These are phyloP conservation scores for Eurypyga helias DNA, from an alignment of 2,113 vertebrate genomes.

Conservation along the genomic window DNA sequence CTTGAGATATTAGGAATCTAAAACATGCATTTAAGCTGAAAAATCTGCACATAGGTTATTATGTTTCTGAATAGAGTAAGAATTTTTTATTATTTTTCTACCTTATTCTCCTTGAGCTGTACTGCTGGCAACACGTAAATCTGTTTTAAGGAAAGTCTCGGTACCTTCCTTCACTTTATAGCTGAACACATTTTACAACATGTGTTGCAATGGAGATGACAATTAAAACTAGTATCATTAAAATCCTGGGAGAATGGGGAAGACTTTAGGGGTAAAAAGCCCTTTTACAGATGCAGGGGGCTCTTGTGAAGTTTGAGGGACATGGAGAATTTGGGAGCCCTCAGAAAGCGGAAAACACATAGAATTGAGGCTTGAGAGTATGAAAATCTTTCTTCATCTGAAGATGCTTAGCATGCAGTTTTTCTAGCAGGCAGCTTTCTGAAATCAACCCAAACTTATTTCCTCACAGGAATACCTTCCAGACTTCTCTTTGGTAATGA, in stretches of 20 bases:
- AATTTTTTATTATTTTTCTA: not conserved
- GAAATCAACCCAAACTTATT: not conserved
- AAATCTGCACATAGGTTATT: not conserved
- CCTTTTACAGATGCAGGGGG: not conserved
- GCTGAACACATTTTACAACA: not conserved
- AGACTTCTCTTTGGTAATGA: not conserved
- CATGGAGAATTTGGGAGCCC: not conserved
- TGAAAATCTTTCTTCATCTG: not conserved
- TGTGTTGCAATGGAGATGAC: not conserved
- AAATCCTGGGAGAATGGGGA: not conserved
- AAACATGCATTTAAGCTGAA: not conserved
- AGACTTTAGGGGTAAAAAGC: not conserved
- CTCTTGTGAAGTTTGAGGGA: not conserved
- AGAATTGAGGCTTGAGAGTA: not conserved
- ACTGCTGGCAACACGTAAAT: fast-evolving
- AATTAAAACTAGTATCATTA: not conserved
- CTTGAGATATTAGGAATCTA: not conserved
- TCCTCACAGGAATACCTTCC: not conserved
- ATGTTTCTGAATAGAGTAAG: not conserved
- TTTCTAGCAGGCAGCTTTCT: not conserved
- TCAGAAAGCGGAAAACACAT: not conserved
- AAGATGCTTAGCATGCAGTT: not conserved
- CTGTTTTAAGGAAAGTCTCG: not conserved
- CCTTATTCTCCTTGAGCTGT: not conserved
- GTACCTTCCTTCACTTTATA: not conserved